These are phyloP conservation scores for Lepidochitona cinerea DNA, from an alignment of 2,888 invertebrate species.

Conservation along the genomic window DNA sequence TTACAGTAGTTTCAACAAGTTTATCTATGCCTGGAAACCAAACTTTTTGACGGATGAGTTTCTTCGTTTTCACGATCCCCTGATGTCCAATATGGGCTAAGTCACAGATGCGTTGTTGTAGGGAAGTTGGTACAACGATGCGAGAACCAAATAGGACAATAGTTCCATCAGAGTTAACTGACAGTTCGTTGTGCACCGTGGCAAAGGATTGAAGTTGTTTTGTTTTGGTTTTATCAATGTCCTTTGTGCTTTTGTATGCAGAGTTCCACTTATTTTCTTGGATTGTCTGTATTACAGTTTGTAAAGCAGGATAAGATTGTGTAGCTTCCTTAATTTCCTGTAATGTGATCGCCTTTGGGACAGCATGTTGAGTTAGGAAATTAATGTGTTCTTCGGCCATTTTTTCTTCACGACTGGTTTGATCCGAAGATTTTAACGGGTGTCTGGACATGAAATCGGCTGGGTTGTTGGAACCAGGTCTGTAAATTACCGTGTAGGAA, in stretches of 20 bases:
- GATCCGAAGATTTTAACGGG: background rate
- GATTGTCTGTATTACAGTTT: background rate
- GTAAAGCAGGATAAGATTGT: background rate
- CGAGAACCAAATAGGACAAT: background rate
- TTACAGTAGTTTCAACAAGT: background rate
- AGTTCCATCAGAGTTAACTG: background rate
- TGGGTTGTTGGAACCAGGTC: too few relatives aligned
- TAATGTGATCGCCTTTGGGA: background rate
- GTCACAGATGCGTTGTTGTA: background rate
- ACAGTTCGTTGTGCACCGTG: background rate
- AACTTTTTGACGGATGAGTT: background rate
- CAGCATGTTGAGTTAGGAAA: background rate
- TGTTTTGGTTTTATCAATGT: background rate
- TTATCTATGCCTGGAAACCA: background rate
- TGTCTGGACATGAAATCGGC: background rate
- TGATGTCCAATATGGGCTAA: background rate
- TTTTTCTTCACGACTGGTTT: background rate
- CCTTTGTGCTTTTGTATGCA: too few relatives aligned
- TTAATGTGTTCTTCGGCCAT: background rate
- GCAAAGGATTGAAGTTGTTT: background rate
- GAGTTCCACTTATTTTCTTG: background rate
- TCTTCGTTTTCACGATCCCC: background rate
- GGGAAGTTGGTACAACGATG: background rate
- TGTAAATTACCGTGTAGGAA: background rate
- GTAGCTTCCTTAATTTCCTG: background rate